phyloP scores from a whole-genome alignment of 2,888 invertebrate genomes.

The Epinotia brunnichana region DNA sequence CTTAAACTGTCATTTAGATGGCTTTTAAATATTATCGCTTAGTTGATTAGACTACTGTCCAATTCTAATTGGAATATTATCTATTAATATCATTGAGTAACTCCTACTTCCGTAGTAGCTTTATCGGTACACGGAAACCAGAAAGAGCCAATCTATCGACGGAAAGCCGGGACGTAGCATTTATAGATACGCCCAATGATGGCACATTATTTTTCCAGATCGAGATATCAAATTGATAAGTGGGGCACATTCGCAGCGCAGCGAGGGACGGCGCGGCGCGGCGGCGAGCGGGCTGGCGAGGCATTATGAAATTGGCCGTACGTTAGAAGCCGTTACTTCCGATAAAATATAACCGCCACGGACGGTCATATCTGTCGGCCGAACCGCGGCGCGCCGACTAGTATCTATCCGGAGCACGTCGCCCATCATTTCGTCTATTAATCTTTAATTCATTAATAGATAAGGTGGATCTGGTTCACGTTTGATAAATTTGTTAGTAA shows the following conservation, averaged over 20 bases:
- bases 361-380: slow-evolving; percentile 80
- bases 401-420: slow-evolving; percentile 42
- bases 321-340: slow-evolving; percentile 82
- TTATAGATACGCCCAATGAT: slow-evolving; percentile 64
- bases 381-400: slow-evolving; percentile 50
- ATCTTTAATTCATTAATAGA: slow-evolving; percentile 41
- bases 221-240: slow-evolving; percentile 84
- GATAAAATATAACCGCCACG: slow-evolving; percentile 81
- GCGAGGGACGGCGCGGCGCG: slow-evolving; percentile 51
- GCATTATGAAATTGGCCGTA: slow-evolving; percentile 85
- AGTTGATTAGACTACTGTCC: slow-evolving; percentile 31
- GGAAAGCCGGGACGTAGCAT: slow-evolving; percentile 40
- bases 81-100: slow-evolving; percentile 21
- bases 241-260: slow-evolving; percentile 75
- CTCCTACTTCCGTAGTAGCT: slow-evolving; percentile 25
- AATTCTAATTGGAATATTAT: slow-evolving; percentile 34
- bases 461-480: slow-evolving; percentile 17
- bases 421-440: slow-evolving; percentile 41
- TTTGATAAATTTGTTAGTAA: slow-evolving; percentile 26
- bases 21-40: slow-evolving; percentile 38
- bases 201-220: slow-evolving; percentile 78
- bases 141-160: slow-evolving; percentile 22
- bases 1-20: slow-evolving; percentile 52
- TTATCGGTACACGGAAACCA: slow-evolving; percentile 26
- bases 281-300: slow-evolving; percentile 65